These are phyloP conservation scores for Chiloscyllium punctatum DNA, from an alignment of 2,797 vertebrate genomes.

Conservation along the genomic window DNA sequence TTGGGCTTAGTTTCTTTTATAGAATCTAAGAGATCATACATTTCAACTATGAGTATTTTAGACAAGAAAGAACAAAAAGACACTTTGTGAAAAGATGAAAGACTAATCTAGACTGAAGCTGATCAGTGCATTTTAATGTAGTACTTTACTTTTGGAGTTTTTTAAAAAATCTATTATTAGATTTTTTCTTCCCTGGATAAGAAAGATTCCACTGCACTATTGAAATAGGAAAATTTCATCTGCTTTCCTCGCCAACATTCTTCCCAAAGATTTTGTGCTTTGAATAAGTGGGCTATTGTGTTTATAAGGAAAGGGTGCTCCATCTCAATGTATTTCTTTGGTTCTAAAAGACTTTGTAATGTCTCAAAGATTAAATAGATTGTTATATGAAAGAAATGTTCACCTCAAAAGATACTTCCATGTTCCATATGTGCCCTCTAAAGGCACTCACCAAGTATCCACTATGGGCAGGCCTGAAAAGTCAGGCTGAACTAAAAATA, in stretches of 20 bases:
- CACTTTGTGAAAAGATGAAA: not conserved
- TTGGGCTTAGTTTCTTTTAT: not conserved
- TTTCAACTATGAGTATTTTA: not conserved
- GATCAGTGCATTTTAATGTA: not conserved
- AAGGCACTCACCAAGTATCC: no score
- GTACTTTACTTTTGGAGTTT: not conserved
- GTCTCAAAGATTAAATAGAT: not conserved
- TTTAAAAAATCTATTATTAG: not conserved
- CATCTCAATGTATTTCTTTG: not conserved
- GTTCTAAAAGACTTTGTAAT: not conserved
- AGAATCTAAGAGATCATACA: not conserved
- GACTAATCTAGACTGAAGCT: not conserved
- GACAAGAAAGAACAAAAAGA: not conserved
- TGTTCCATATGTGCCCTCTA: no score
- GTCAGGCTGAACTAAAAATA: no score
- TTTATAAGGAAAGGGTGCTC: not conserved
- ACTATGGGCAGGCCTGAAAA: no score
- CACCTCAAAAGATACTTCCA: not conserved
- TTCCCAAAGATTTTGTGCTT: not conserved
- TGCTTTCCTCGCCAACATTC: not conserved
- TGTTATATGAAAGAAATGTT: not conserved
- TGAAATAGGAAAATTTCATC: not conserved
- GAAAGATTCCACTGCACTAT: not conserved
- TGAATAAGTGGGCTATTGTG: not conserved
- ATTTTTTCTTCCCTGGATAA: not conserved